A percentile compares a stretch with the other conserved stretches of the same genome.
Conservation (phyloP, 2,113 vertebrate genomes). For the Ailurus styani region DNA sequence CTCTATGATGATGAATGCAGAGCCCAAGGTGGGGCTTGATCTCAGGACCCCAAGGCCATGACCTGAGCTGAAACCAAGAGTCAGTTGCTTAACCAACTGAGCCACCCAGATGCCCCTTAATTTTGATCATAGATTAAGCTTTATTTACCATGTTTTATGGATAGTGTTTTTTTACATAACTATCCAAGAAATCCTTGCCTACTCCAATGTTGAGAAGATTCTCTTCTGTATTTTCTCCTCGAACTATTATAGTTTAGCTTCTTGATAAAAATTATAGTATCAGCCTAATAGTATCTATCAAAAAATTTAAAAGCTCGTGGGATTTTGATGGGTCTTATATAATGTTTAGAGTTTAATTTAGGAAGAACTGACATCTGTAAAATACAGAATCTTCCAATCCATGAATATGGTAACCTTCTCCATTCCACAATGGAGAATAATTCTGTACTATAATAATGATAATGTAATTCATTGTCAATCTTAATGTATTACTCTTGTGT, state of each 20-base stretch:
- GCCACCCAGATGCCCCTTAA: neutral
- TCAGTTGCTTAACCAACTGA: neutral
- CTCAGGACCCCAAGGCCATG: neutral
- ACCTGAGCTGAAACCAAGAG: neutral
- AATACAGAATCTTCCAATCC: neutral
- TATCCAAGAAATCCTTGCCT: neutral
- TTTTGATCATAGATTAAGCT: neutral
- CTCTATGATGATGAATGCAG: rapidly evolving
- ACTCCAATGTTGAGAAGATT: neutral
- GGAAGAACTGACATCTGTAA: neutral
- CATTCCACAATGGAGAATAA: neutral
- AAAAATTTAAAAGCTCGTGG: neutral
- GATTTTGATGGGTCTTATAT: neutral
- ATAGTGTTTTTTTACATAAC: neutral
- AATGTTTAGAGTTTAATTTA: neutral
- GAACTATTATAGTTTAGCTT: neutral
- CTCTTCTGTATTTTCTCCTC: neutral
- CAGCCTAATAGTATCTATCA: neutral
- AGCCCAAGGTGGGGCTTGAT: neutral
- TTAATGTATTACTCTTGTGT: neutral
- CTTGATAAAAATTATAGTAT: neutral
- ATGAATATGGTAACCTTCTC: neutral
- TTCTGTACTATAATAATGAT: neutral
- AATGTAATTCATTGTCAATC: neutral
- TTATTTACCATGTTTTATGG: neutral